Evolutionary conservation across 2,888 invertebrate species (phyloP), one percentile per base, ranked within the genome.

Genomic region (Drosophila borealis): DNA sequence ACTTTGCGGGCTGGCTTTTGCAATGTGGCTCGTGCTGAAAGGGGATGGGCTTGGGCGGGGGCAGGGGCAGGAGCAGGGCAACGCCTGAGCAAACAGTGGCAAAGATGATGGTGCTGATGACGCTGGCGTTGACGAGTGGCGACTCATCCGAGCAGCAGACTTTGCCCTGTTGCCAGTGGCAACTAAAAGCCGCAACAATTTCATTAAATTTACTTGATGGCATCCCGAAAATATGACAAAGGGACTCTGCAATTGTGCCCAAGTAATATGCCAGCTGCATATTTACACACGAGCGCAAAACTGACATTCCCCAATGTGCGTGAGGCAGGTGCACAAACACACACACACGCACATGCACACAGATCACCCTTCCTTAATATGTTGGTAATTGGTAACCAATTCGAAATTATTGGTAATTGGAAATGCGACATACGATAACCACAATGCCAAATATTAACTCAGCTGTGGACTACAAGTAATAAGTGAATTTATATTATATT

Each of bases 111-210:
- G 10, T 19, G 49, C 25, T 49, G 71, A 49, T 71, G 71, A 70
- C 60, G 60, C 34, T 46, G 33, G 17, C 59, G 57, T 19, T 54
- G 63, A 70, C 48, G 53, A 51, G 34, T 33, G 63, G 50, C 68
- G 63, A 73, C 64, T 77, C 77, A 65, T 60, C 50, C 62, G 48
- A 8, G 46, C 73, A 51, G 51, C 73, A 68, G 69, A 66, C 61
- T 59, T 56, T 70, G 66, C 69, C 73, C 78, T 39, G 77, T 72
- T 79, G 84, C 72, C 71, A 67, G 11, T 70, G 71, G 74, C 68
- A 77, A 71, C 74, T 69, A 56, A 74, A 78, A 76, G 81, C 84
- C 81, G 80, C 84, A 87, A 75, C 82, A 86, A 81, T 87, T 83
- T 83, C 84, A 87, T 83, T 83, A 84, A 81, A 80, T 73, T 78